Evolutionary conservation across 1,140 invertebrate genomes (phyloP).

Genomic region (Zaprionus capensis): DNA sequence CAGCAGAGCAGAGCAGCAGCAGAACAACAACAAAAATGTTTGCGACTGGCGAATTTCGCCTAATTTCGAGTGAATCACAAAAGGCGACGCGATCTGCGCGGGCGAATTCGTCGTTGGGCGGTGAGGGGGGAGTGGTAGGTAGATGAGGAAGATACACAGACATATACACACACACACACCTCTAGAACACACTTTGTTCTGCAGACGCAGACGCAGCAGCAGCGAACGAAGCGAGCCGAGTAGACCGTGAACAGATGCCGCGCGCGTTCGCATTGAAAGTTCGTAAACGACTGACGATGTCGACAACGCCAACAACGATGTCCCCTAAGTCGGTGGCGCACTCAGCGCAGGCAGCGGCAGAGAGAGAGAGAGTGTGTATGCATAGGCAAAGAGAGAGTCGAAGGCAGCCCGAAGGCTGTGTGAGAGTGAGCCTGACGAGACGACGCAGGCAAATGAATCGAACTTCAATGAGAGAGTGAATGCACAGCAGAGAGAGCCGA

Average conservation of each 20-base stretch:
- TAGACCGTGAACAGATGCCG: conserved; percentile 32
- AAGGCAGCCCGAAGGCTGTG: conserved; percentile 5
- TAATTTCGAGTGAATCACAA: conserved; percentile 50
- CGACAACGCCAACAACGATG: conserved; percentile 28
- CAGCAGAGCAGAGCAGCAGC: conserved; percentile 18
- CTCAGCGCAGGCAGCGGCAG: background rate
- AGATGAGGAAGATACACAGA: background rate
- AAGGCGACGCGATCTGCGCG: conserved; percentile 21
- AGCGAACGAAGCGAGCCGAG: conserved; percentile 11
- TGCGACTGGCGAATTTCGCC: conserved; percentile 46
- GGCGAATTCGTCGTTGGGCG: background rate
- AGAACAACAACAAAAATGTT: conserved; percentile 35
- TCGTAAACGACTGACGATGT: conserved; percentile 55
- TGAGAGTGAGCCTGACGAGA: background rate
- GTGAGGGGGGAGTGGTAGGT: background rate
- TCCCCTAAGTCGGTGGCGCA: conserved; percentile 2
- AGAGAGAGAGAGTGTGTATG: conserved; percentile 6
- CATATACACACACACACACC: conserved; percentile 24
- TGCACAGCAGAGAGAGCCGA: conserved; percentile 2
- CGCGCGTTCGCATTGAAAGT: conserved; percentile 71
- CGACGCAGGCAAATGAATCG: background rate
- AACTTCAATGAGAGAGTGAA: no score
- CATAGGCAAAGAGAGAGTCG: conserved; percentile 3
- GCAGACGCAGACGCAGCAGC: conserved; percentile 29
- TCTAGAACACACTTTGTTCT: conserved; percentile 36